Evolutionary conservation across 2,113 vertebrate species (phyloP).

Genomic region (Mesitornis unicolor): DNA sequence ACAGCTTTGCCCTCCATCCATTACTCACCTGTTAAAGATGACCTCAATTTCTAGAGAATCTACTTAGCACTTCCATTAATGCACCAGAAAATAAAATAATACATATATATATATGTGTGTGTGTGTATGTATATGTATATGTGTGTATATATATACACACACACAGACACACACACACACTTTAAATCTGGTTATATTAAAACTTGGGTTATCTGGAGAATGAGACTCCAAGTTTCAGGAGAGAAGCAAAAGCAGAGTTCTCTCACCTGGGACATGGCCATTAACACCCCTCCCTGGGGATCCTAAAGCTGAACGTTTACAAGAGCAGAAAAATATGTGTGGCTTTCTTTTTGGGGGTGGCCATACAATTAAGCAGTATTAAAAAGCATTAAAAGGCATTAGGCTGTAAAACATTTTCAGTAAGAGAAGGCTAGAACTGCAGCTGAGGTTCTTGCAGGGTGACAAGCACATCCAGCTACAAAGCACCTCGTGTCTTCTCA

Average conservation of each 20-base stretch:
- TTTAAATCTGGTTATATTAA: neutral
- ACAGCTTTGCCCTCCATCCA: neutral
- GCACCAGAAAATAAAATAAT: neutral
- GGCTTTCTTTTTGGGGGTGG: neutral
- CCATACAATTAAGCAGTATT: neutral
- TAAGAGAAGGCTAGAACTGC: neutral
- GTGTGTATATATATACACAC: rapidly evolving
- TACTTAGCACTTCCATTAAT: neutral
- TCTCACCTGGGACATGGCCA: rapidly evolving
- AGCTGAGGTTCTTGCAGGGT: neutral
- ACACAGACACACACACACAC: rapidly evolving
- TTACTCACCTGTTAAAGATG: neutral
- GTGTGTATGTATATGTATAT: too few species aligned
- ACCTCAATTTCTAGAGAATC: neutral
- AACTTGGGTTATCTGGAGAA: neutral
- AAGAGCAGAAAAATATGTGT: neutral
- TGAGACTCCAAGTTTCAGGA: neutral
- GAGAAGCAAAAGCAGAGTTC: slow-evolving; percentile 5
- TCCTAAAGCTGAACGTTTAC: neutral
- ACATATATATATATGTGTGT: too few species aligned
- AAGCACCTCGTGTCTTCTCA: neutral
- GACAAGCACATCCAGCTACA: neutral
- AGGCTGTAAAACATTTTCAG: neutral
- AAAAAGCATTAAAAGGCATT: neutral
- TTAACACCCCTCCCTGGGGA: neutral